These are phyloP conservation scores for Macaria notata DNA, from an alignment of 2,888 invertebrate genomes.

Conservation along the genomic window DNA sequence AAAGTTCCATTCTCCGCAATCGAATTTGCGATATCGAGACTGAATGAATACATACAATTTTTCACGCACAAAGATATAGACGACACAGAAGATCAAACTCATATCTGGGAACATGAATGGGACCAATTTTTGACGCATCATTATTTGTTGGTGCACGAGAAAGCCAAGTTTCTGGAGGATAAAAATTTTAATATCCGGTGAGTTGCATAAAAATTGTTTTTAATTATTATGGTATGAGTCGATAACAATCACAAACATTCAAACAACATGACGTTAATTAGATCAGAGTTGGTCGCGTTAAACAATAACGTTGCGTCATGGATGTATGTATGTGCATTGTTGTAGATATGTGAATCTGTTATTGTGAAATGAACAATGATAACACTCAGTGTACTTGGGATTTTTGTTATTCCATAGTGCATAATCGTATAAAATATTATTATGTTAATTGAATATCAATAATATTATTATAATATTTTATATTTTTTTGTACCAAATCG, in stretches of 20 bases:
- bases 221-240: too few relatives aligned
- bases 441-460: constrained; percentile 3
- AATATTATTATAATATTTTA: too few relatives aligned
- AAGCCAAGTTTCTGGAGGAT: constrained; percentile 76
- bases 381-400: constrained; percentile 5
- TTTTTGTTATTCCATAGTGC: too few relatives aligned
- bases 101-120: constrained; percentile 94
- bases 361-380: constrained; percentile 22
- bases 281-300: constrained; percentile 37
- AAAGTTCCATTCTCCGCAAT: constrained; percentile 89
- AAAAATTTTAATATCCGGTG: constrained; percentile 64
- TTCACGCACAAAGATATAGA: constrained; percentile 90
- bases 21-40: constrained; percentile 91
- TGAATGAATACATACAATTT: constrained; percentile 88
- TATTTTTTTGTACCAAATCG: too few relatives aligned
- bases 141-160: constrained; percentile 85
- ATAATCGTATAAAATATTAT: neutral
- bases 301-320: constrained; percentile 31
- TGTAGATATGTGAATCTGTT: constrained; percentile 20
- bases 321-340: constrained; percentile 26
- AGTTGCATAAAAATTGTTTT: constrained; percentile 3
- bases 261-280: constrained; percentile 28
- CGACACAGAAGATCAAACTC: constrained; percentile 84
- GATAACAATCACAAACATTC: constrained; percentile 5
- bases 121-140: constrained; percentile 90